Base-by-base conservation (phyloP, 92 coral and sea anemone genomes). In the Epizoanthus ramosus region DNA sequence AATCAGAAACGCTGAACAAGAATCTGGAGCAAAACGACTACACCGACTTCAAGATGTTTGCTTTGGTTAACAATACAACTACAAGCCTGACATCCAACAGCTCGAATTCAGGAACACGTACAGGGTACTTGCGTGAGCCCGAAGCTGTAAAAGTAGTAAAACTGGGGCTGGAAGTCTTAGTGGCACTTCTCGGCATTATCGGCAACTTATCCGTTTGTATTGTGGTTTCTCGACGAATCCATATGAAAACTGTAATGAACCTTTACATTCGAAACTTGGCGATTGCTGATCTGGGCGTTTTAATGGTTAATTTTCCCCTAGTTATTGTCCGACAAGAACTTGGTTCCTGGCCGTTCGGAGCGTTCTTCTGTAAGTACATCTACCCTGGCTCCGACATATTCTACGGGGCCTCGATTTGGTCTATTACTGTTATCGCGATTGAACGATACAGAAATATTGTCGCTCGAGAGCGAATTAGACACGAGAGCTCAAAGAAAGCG, bases 381-480 rank as follows among this genome's bases (percentile, higher is more conserved):
- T 77, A 77, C 68, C 71, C 82, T 4, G 71, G 57, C 13, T 77
- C 82, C 5, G 82, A 77, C 8, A 35, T 77, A 17, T 77, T 77
- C 71, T 77, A 37, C 7, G 82, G 82, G 0, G 82, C 70, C 15
- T 77, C 82, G 0, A 43, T 77, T 35, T 77, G 82, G 82, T 77
- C 82, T 6, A 77, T 77, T 61, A 77, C 82, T 21, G 82, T 77
- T 1, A 77, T 77, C 43, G 82, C 82, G 18, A 39, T 77, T 4
- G 82, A 77, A 60, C 70, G 82, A 0, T 77, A 77, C 25, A 69
- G 82, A 14, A 77, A 77, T n/a, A 77, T 77, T 37, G 82, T 77
- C 54, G 71, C 82, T 25, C 57, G 71, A 59, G 71, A 77, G 45
- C 21, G 82, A 61, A 77, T 77, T 41, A 61, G 71, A 37, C 71